Conservation (phyloP, 1,140 invertebrate genomes). For the Hycleus phaleratus region DNA sequence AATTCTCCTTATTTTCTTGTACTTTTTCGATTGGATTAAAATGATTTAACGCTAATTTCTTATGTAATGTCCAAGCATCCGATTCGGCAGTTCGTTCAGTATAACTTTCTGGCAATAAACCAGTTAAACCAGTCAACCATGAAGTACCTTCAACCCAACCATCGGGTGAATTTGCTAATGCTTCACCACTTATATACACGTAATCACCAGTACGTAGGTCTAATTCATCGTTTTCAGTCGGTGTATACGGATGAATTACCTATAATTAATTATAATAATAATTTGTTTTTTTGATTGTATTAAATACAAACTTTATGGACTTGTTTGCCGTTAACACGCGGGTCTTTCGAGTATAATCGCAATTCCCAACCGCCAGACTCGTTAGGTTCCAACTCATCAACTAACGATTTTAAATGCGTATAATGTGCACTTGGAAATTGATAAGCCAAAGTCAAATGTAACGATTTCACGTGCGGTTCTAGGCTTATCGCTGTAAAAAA, state of each 20-base stretch:
- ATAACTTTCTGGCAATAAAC: conserved; percentile 70
- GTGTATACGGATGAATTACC: conserved; percentile 70
- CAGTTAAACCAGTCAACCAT: conserved; percentile 75
- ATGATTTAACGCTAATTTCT: conserved; percentile 51
- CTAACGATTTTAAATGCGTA: conserved; percentile 61
- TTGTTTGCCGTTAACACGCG: conserved; percentile 64
- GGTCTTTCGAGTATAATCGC: conserved; percentile 76
- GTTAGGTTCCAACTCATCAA: conserved; percentile 59
- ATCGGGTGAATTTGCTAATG: conserved; percentile 63
- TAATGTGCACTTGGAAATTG: conserved; percentile 70
- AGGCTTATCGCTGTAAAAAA: conserved; percentile 54
- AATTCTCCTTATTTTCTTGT: neutral
- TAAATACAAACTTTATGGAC: conserved; percentile 44
- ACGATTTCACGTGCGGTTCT: conserved; percentile 71
- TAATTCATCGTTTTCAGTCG: conserved; percentile 72
- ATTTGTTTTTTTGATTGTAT: conserved; percentile 1
- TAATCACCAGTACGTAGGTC: conserved; percentile 80
- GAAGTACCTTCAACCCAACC: conserved; percentile 83
- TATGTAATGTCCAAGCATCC: conserved; percentile 83
- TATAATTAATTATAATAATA: conserved; percentile 34
- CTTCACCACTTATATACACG: conserved; percentile 70
- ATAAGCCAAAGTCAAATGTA: conserved; percentile 83
- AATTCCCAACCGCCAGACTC: conserved; percentile 72
- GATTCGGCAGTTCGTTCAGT: conserved; percentile 77
- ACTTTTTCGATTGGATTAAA: neutral